Evolutionary conservation across 2,888 invertebrate species (phyloP), one percentile per base, ranked within the genome.

Genomic region (Pseudococcus jackbeardsleyi): DNA sequence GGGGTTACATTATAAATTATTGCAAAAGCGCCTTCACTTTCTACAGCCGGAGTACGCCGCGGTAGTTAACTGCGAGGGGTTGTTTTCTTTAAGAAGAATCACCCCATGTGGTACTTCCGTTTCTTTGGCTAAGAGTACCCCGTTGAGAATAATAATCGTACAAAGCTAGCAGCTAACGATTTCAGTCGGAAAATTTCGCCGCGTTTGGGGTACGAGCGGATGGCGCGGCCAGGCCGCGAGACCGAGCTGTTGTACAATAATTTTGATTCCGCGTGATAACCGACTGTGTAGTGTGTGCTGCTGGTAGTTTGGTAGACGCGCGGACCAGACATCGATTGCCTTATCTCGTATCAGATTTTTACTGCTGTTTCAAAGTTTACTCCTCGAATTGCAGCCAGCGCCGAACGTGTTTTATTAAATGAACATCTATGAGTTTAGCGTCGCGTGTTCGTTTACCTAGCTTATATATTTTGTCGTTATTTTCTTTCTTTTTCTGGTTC

Each of bases 91-190:
- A 85, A 87, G 87, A 79, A 87, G 87, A 79, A 87, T 79, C 87
- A 87, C 87, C 87, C 87, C 54, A 87, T 87, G 87, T 87, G 87
- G 87, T 79, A 87, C 87, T 79, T 87, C 87, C 87, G 87, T 87
- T 87, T 79, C 87, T 87, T 87, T 22, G 54, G 46, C 77, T 46
- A 42, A n/a, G 79, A 87, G 87, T 79, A 50, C 77, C 87, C 87
- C 87, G 87, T 87, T 72, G 87, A 87, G 87, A 87, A 87, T 87
- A 87, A 87, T 87, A 87, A 87, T 87, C 54, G 77, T 87, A 79
- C 87, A 77, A 86, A 86, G 86, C 68, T 46, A 87, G 79, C 87
- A 79, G 87, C 87, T 87, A 86, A 86, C 86, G 86, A 86, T 86
- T 86, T 86, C 86, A 48, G 33, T 86, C 33, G 87, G 87, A 87